Base-by-base conservation (phyloP, 1,140 invertebrate species). In the Drosophila equinoxialis region DNA sequence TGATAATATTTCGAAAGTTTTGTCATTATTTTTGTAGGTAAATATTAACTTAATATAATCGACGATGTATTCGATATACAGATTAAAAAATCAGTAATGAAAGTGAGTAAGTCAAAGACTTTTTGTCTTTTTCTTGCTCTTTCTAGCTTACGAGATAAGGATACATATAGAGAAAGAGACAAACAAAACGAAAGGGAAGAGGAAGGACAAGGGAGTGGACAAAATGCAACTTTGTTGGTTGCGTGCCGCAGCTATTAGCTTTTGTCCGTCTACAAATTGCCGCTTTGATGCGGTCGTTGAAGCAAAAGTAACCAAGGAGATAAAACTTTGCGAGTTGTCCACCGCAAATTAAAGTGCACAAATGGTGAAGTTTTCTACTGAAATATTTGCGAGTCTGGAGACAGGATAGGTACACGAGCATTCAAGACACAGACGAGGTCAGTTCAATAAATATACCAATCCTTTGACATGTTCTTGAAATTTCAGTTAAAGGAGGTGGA, bases 341-440 rank as follows among this genome's bases (percentile, higher is more conserved):
- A 68, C 83, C 83, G 83, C 83, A 86, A 86, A 89, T 86, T 86
- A 86, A 86, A 86, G 83, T 86, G 83, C 79, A 79, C 79, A 83
- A 86, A 89, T 87, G 76, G 69, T 63, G 68, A 86, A 87, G 65
- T 87, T 87, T 81, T 69, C 60, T 20, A 73, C 61, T 79, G 39
- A 74, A 71, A 79, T 72, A 75, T 81, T 65, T 75, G 42, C 71
- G 63, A 77, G 74, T 77, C 67, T 71, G 65, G 72, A 58, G 17
- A 63, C 30, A 14, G 33, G 11, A 20, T 51, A 51, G 45, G 45
- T 51, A 51, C 17, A n/a, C 4, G 30, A 5, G 30, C 5, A n/a
- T 14, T 23, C n/a, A 2, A 30, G 39, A 37, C 11, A 11, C 67
- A 6, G 57, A 8, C 37, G 37, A 39, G 37, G 37, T 39, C 3